Percentiles rank a stretch among this genome's conserved stretches.
Conservation (phyloP, 92 coral and sea anemone species). For the Palythoa heliodiscus region DNA sequence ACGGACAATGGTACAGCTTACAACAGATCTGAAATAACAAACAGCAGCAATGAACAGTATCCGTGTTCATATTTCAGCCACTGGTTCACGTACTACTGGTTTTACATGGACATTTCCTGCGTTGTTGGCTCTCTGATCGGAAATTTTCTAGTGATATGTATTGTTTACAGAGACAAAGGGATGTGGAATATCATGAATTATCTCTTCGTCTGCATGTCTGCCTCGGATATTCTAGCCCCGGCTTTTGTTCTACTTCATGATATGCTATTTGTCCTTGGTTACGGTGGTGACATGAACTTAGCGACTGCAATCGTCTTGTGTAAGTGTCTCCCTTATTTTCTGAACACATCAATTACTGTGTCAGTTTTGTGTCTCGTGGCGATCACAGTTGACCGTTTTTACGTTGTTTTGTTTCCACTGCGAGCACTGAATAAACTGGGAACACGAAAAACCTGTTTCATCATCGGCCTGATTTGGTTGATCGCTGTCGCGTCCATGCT, state of each 20-base stretch:
- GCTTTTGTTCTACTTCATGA: not conserved
- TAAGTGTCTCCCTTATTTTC: constrained; percentile 12
- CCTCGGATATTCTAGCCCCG: constrained; percentile 37
- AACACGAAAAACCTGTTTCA: not conserved
- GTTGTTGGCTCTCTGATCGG: constrained; percentile 26
- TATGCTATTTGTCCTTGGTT: not conserved
- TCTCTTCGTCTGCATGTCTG: constrained; percentile 35
- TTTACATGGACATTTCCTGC: constrained; percentile 18
- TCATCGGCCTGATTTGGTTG: constrained; percentile 24
- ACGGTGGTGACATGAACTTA: not conserved
- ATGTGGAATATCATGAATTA: constrained; percentile 39
- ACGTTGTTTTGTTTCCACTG: constrained; percentile 35
- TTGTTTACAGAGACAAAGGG: constrained; percentile 34
- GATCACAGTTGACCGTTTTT: constrained; percentile 26
- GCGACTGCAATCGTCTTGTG: constrained; percentile 1
- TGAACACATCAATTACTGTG: constrained; percentile 24
- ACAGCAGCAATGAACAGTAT: not conserved
- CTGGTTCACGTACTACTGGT: constrained; percentile 22
- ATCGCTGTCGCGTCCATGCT: not conserved
- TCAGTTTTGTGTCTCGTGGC: constrained; percentile 37
- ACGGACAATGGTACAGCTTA: not conserved
- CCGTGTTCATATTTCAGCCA: not conserved
- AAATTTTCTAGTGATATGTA: constrained; percentile 17
- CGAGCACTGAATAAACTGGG: constrained; percentile 23
- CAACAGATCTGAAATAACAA: not conserved